Evolutionary conservation across 2,113 vertebrate genomes (phyloP).

Genomic region (Clarias batrachus): DNA sequence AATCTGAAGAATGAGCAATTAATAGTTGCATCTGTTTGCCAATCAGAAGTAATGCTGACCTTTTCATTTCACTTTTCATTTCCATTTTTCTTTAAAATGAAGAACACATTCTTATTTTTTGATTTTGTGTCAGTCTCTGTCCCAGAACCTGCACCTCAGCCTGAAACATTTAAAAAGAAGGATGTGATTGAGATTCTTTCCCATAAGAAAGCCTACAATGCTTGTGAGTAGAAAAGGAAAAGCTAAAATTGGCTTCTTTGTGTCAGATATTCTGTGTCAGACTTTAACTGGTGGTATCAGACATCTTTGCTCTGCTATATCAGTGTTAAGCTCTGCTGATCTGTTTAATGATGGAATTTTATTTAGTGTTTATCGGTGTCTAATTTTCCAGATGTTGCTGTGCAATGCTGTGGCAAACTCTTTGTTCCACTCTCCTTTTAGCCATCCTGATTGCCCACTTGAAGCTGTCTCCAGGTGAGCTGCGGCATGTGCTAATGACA

Average conservation of each 20-base stretch:
- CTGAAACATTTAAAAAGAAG: conserved; percentile 93
- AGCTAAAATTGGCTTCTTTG: background rate
- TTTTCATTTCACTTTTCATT: background rate
- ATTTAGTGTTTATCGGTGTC: background rate
- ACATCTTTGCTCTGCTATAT: background rate
- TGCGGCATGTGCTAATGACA: conserved; percentile 87
- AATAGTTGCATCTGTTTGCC: background rate
- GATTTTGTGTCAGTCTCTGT: conserved; percentile 73
- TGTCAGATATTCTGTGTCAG: background rate
- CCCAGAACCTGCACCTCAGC: conserved; percentile 79
- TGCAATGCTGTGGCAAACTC: background rate
- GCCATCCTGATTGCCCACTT: conserved; percentile 96
- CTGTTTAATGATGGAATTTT: background rate
- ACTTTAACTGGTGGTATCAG: background rate
- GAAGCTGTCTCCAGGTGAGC: conserved; percentile 87
- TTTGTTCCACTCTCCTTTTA: conserved; percentile 52
- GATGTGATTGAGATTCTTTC: conserved; percentile 95
- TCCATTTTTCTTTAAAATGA: background rate
- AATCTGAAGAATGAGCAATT: background rate
- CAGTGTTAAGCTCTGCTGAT: conserved; percentile 1
- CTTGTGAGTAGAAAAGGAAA: conserved; percentile 78
- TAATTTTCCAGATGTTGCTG: background rate
- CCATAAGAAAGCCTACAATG: conserved; percentile 97
- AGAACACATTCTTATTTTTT: conserved; percentile 52
- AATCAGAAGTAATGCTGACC: background rate